phyloP scores from a whole-genome alignment of 2,888 invertebrate species.

The Coremacera marginata region DNA sequence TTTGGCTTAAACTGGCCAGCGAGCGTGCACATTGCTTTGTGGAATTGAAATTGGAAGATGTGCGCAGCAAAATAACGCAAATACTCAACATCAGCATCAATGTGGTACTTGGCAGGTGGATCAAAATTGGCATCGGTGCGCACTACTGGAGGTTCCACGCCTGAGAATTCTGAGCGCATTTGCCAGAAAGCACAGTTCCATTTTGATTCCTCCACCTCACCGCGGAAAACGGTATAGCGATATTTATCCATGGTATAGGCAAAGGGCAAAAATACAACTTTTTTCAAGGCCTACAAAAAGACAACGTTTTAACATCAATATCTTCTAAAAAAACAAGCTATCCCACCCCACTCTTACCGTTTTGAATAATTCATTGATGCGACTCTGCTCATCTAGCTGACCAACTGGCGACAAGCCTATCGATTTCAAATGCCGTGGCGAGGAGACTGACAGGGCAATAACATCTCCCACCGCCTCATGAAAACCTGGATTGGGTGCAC shows the following conservation, averaged over 20 bases:
- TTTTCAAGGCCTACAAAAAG: conserved; percentile 70
- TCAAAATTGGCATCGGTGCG: conserved; percentile 79
- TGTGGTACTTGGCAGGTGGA: conserved; percentile 82
- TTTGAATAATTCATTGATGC: conserved; percentile 76
- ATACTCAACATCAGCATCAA: conserved; percentile 77
- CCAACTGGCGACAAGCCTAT: conserved; percentile 75
- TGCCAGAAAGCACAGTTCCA: conserved; percentile 79
- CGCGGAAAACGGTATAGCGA: conserved; percentile 78
- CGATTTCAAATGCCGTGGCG: conserved; percentile 78
- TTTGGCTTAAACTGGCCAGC: conserved; percentile 83
- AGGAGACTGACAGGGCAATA: conserved; percentile 77
- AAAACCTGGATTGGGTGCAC: conserved; percentile 74
- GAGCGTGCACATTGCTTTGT: conserved; percentile 77
- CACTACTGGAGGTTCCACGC: conserved; percentile 75
- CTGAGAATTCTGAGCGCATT: conserved; percentile 74
- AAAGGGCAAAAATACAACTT: conserved; percentile 79
- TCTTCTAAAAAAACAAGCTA: conserved; percentile 26
- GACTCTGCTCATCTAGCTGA: conserved; percentile 74
- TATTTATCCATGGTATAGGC: conserved; percentile 78
- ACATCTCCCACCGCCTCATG: conserved; percentile 83
- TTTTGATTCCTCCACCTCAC: conserved; percentile 72
- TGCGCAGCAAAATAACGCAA: conserved; percentile 81
- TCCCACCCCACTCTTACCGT: conserved; percentile 47
- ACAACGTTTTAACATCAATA: background rate
- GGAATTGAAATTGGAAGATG: conserved; percentile 84